A percentile compares a stretch with the other conserved stretches of the same genome.
Conservation (phyloP, 2,888 invertebrate genomes). For the Rhynchonema sp. region DNA sequence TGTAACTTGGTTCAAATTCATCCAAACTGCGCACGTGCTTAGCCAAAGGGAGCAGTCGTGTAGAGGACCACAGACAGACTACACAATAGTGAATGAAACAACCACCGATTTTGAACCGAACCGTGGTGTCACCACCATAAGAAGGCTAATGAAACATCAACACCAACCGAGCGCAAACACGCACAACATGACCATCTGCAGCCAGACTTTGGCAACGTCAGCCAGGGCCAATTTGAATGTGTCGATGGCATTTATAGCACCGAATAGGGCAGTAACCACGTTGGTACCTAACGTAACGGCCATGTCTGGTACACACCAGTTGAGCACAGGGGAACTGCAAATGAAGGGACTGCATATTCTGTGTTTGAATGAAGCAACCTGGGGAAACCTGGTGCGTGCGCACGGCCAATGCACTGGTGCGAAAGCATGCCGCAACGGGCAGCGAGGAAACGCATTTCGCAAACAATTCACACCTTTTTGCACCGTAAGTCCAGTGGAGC, state of each 20-base stretch:
- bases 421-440: too few species aligned
- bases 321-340: constrained; percentile 50
- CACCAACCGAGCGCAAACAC: constrained; percentile 58
- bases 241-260: constrained; percentile 65
- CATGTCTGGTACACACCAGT: constrained; percentile 63
- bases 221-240: constrained; percentile 65
- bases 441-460: too few species aligned
- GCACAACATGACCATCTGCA: constrained; percentile 57
- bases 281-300: constrained; percentile 38
- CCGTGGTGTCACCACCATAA: neutral
- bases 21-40: too few species aligned
- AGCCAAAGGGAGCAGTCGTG: too few species aligned
- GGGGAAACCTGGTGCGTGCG: neutral
- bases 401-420: neutral
- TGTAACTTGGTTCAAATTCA: too few species aligned
- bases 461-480: too few species aligned
- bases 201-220: constrained; percentile 71
- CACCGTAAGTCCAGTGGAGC: too few species aligned
- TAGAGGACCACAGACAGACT: too few species aligned
- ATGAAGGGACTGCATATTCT: neutral
- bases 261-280: constrained; percentile 47
- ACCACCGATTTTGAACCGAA: too few species aligned
- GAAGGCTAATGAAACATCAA: neutral
- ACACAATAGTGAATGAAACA: too few species aligned
- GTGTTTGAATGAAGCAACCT: neutral